Evolutionary conservation across 35 echinoderm and acorn worm genomes (phyloP).

Genomic region (Hemicentrotus pulcherrimus): DNA sequence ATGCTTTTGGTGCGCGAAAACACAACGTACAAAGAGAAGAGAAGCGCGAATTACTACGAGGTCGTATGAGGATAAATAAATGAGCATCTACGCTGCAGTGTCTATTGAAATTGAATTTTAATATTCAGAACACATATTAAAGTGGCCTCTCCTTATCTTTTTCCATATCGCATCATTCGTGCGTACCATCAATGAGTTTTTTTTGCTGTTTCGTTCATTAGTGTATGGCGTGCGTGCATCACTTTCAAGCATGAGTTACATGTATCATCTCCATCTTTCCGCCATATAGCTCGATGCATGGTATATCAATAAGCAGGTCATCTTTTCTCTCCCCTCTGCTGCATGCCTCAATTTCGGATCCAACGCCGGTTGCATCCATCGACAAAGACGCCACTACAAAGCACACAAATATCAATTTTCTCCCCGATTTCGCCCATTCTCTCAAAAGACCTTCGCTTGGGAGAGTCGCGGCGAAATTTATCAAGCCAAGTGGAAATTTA

Average conservation of each 20-base stretch:
- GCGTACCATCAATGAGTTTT: not conserved
- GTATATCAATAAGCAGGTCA: slow-evolving; percentile 11
- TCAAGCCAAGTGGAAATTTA: not conserved
- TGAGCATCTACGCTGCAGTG: too few relatives aligned
- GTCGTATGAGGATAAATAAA: too few relatives aligned
- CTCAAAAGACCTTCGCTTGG: slow-evolving; percentile 8
- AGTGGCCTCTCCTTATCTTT: not conserved
- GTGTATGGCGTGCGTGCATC: not conserved
- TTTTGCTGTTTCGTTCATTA: not conserved
- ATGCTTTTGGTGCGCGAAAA: too few relatives aligned
- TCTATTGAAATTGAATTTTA: not conserved
- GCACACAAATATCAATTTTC: slow-evolving; percentile 19
- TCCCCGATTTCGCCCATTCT: slow-evolving; percentile 1
- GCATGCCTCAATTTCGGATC: not conserved
- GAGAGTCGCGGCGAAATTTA: not conserved
- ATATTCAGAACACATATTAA: not conserved
- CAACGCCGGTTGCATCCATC: not conserved
- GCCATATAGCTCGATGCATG: not conserved
- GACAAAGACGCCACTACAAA: not conserved
- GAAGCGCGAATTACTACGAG: too few relatives aligned
- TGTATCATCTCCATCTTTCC: not conserved
- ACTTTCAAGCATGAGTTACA: not conserved
- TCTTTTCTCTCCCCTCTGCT: not conserved
- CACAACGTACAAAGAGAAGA: too few relatives aligned
- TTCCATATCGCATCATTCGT: not conserved